These are phyloP conservation scores for Drosophila fulvimacula DNA, from an alignment of 2,888 invertebrate species.

Conservation along the genomic window DNA sequence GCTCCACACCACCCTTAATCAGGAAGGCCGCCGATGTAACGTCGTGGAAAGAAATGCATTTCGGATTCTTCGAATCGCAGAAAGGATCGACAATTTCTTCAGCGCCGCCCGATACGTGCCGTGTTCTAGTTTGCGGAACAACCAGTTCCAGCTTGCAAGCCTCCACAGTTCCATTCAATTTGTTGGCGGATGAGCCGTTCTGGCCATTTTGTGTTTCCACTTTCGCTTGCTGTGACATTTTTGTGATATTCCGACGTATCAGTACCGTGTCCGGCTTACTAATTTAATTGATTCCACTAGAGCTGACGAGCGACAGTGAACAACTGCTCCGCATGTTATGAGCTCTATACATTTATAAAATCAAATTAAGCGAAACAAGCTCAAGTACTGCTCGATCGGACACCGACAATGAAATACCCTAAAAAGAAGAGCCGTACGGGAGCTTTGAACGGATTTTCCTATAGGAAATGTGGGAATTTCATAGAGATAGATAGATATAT, in stretches of 20 bases:
- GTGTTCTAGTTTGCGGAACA: background rate
- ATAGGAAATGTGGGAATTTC: background rate
- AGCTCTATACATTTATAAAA: slow-evolving; percentile 48
- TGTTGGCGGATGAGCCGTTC: slow-evolving; percentile 15
- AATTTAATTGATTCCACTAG: slow-evolving; percentile 16
- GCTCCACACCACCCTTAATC: slow-evolving; percentile 92
- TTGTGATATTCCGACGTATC: background rate
- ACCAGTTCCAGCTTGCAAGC: slow-evolving; percentile 20
- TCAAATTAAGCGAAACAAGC: slow-evolving; percentile 27
- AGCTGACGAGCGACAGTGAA: slow-evolving; percentile 22
- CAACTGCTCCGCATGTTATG: slow-evolving; percentile 44
- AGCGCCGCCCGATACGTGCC: slow-evolving; percentile 34
- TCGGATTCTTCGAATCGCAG: slow-evolving; percentile 90
- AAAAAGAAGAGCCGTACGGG: background rate
- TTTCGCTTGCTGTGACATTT: slow-evolving; percentile 55
- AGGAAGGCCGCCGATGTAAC: slow-evolving; percentile 95
- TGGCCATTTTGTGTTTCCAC: slow-evolving; percentile 37
- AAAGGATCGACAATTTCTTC: slow-evolving; percentile 85
- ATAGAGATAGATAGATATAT: too few relatives aligned
- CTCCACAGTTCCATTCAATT: slow-evolving; percentile 6
- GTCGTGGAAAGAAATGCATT: slow-evolving; percentile 92
- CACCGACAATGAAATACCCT: slow-evolving; percentile 5
- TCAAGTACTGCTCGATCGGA: too few relatives aligned
- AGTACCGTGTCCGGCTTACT: background rate
- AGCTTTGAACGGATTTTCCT: background rate